These are phyloP conservation scores for Notoglanidium macrostoma DNA, from an alignment of 2,797 vertebrate genomes.

Conservation along the genomic window DNA sequence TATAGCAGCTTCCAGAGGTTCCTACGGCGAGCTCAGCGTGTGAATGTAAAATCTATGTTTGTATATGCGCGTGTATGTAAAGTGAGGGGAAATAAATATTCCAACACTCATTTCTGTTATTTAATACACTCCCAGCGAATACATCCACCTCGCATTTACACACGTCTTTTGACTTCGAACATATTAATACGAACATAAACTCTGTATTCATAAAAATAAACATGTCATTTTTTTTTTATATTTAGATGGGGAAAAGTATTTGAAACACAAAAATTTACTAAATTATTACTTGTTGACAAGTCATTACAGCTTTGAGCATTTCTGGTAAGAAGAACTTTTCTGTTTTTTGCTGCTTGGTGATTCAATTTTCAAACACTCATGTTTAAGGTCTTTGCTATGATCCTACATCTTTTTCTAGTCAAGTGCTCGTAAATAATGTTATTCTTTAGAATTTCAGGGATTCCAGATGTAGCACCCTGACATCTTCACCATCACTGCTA, in stretches of 20 bases:
- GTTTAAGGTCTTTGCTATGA: too few species aligned
- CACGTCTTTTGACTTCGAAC: neutral
- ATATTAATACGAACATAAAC: neutral
- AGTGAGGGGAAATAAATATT: neutral
- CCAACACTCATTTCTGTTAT: neutral
- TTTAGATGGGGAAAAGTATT: neutral
- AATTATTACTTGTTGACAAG: neutral
- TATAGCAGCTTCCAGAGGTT: conserved; percentile 20
- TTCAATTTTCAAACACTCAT: neutral
- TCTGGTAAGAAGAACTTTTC: neutral
- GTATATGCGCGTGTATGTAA: neutral
- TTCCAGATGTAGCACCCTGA: too few species aligned
- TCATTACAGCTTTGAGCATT: neutral
- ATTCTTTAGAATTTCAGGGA: too few species aligned
- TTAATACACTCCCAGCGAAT: neutral
- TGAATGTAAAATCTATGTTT: neutral
- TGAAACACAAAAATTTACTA: neutral
- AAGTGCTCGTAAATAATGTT: too few species aligned
- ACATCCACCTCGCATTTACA: neutral
- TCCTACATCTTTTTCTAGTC: too few species aligned
- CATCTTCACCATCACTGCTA: too few species aligned
- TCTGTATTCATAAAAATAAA: neutral
- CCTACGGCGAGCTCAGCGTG: neutral
- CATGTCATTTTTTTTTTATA: too few species aligned
- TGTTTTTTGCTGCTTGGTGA: neutral